Base-by-base conservation (phyloP, 1,140 invertebrate genomes). In the Brachionus sp. region DNA sequence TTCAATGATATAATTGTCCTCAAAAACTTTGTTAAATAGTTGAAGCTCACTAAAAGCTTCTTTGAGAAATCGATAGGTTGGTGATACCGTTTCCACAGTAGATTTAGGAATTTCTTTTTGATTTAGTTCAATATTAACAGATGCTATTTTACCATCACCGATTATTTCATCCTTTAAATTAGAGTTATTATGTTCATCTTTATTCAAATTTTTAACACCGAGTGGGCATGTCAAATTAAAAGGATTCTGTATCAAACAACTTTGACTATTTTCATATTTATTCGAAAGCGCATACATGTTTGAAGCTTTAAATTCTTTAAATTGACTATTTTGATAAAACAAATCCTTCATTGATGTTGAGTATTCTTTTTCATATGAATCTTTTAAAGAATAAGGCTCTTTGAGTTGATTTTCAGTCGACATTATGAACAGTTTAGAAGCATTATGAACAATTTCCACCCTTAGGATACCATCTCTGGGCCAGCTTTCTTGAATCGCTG, bases 1-100 rank as follows among this genome's bases (percentile, higher is more conserved):
- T 88, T 99, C 97, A 4, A 98, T 93, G 44, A 98, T 97, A 87
- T 98, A 98, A 86, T 95, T 94, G 85, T 97, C 95, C 85, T 95
- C 94, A 23, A 68, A 80, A 9, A 80, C 77, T 64, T 80, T 80
- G 13, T 37, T 80, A 44, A 80, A 80, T 0, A 80, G 25, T 23
- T 80, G 77, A 62, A 80, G 77, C 50, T 80, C 77, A 42, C 16
- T 42, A 16, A 80, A 62, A 19, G 57, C 37, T 9, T 82, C 80
- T 12, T 50, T 46, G 13, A 82, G 7, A 44, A 66, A 70, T 35
- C 46, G 25, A 42, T 82, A 68, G 13, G 57, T 16, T 68, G 57
- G 57, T 12, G 80, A 82, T 35, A 66, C 66, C 9, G 37, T 66
- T 23, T 82, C 80, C n/a, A 82, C 44, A 16, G 77, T 80, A 9